A percentile compares a stretch with the other conserved stretches of the same genome.
Conservation (phyloP, 2,113 vertebrate genomes). For the Eudyptes chrysolophus region DNA sequence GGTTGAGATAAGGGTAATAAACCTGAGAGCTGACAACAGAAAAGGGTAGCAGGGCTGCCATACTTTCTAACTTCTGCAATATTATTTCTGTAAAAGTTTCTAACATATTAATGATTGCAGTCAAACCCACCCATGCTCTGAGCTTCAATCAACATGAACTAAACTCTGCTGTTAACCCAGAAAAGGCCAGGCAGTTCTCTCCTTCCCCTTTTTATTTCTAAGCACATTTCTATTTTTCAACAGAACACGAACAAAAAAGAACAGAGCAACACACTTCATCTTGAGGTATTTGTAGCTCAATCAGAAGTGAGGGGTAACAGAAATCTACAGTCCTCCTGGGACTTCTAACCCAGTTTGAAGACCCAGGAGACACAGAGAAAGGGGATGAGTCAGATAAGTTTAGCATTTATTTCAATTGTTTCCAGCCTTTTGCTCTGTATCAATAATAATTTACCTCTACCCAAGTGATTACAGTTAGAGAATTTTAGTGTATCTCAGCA, state of each 20-base stretch:
- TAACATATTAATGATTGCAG: neutral
- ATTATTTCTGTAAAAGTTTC: neutral
- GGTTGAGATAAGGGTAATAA: neutral
- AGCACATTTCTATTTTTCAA: neutral
- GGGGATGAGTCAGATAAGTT: neutral
- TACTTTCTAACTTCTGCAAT: neutral
- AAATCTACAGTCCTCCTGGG: neutral
- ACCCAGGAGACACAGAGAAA: neutral
- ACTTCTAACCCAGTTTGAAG: neutral
- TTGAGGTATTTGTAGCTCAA: neutral
- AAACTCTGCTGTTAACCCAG: neutral
- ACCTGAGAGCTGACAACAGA: neutral
- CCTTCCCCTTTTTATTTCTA: neutral
- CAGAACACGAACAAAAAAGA: neutral
- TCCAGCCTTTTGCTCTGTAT: neutral
- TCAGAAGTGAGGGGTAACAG: neutral
- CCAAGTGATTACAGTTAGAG: neutral
- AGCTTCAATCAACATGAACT: neutral
- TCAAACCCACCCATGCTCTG: neutral
- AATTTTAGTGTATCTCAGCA: neutral
- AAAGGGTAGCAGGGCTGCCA: neutral
- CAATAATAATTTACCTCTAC: neutral
- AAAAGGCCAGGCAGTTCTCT: neutral
- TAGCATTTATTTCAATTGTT: neutral
- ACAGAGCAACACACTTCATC: neutral